Conservation (phyloP, 2,113 vertebrate species). For the Caranx melampygus region DNA sequence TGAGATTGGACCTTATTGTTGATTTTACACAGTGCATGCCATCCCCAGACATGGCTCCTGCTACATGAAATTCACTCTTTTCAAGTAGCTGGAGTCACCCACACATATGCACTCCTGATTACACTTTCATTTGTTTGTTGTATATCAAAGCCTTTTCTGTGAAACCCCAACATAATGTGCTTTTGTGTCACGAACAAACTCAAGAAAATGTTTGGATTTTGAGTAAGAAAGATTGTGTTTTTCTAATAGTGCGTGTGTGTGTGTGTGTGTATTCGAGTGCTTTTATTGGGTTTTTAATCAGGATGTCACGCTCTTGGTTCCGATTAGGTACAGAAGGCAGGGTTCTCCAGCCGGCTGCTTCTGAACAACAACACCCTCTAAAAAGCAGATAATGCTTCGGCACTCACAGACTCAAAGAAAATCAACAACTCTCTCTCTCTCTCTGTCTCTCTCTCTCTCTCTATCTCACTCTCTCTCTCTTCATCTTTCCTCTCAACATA, state of each 20-base stretch:
- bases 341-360: slow-evolving; percentile 68
- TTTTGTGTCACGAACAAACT: slow-evolving; percentile 21
- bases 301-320: slow-evolving; percentile 66
- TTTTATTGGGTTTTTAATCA: slow-evolving; percentile 77
- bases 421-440: slow-evolving; percentile 44
- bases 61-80: not conserved
- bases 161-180: slow-evolving; percentile 10
- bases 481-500: slow-evolving; percentile 17
- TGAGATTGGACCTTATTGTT: not conserved
- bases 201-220: slow-evolving; percentile 24
- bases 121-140: not conserved
- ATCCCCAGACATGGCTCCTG: not conserved
- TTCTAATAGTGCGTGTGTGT: slow-evolving; percentile 2
- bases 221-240: not conserved
- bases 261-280: slow-evolving; percentile 27
- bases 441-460: not conserved
- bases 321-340: slow-evolving; percentile 71
- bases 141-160: not conserved
- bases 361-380: slow-evolving; percentile 64
- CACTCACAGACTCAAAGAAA: slow-evolving; percentile 62
- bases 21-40: not conserved
- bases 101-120: not conserved
- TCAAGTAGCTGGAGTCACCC: not conserved
- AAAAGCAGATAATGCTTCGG: slow-evolving; percentile 68
- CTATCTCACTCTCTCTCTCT: slow-evolving; percentile 4